Evolutionary conservation across 2,797 vertebrate genomes (phyloP).

Genomic region (Pseudomugil tenellus): DNA sequence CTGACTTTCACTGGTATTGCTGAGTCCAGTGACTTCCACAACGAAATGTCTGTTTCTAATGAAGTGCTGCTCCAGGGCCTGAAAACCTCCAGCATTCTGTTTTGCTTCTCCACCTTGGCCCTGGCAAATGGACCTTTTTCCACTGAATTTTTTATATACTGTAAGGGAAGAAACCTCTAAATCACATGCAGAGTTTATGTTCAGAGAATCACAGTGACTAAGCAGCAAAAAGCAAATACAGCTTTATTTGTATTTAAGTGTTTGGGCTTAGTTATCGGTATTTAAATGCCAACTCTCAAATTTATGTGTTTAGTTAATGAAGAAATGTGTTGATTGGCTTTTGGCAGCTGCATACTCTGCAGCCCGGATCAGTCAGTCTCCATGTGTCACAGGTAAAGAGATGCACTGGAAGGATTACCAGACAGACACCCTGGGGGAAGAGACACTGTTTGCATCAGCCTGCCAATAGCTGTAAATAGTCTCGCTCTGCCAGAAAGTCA

Average conservation of each 20-base stretch:
- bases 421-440: slow-evolving; percentile 48
- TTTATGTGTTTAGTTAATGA: slow-evolving; percentile 48
- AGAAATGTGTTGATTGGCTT: slow-evolving; percentile 61
- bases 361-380: slow-evolving; percentile 49
- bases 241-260: slow-evolving; percentile 9
- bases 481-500: slow-evolving; percentile 69
- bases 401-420: slow-evolving; percentile 70
- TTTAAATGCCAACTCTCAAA: slow-evolving; percentile 28
- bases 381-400: slow-evolving; percentile 70
- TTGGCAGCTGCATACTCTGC: slow-evolving; percentile 35
- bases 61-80: neutral
- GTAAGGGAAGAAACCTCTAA: neutral
- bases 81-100: neutral
- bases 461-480: slow-evolving; percentile 76
- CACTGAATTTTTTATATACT: neutral
- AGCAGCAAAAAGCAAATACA: slow-evolving; percentile 21
- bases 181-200: slow-evolving; percentile 17
- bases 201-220: slow-evolving; percentile 6
- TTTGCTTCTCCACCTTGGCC: neutral
- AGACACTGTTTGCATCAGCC: slow-evolving; percentile 47
- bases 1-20: neutral
- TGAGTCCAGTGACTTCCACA: neutral
- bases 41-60: neutral
- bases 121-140: neutral
- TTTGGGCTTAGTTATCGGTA: slow-evolving; percentile 10